A percentile compares a stretch with the other conserved stretches of the same genome.
These are phyloP conservation scores for Epistrophe eligans DNA, from an alignment of 2,888 invertebrate genomes.

Conservation along the genomic window DNA sequence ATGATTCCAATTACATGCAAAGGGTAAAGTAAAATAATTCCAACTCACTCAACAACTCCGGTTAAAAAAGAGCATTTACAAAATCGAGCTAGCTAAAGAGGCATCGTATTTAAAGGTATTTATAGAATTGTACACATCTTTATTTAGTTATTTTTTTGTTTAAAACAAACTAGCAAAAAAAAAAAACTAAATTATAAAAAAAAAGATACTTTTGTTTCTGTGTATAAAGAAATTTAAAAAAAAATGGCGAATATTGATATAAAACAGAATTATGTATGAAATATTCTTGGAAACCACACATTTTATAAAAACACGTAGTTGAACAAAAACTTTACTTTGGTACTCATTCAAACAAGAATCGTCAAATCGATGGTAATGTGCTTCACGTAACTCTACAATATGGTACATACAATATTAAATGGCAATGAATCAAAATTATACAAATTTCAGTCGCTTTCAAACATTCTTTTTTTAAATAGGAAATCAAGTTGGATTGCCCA, in stretches of 20 bases:
- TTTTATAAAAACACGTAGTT: neutral
- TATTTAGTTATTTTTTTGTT: constrained; percentile 31
- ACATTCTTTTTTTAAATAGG: too few relatives aligned
- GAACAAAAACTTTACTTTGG: neutral
- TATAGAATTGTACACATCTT: constrained; percentile 39
- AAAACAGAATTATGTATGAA: neutral
- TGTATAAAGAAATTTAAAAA: neutral
- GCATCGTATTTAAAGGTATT: constrained; percentile 36
- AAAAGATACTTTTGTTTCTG: neutral
- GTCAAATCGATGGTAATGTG: too few relatives aligned
- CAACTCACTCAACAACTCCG: constrained; percentile 74
- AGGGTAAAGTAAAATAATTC: constrained; percentile 49
- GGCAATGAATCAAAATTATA: too few relatives aligned
- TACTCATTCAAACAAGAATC: too few relatives aligned
- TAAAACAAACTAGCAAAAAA: constrained; percentile 41
- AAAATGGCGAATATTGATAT: neutral
- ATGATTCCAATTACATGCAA: constrained; percentile 57
- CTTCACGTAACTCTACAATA: too few relatives aligned
- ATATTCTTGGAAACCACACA: neutral
- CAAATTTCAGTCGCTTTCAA: too few relatives aligned
- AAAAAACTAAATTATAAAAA: constrained; percentile 17
- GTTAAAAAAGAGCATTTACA: constrained; percentile 70
- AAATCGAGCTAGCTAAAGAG: constrained; percentile 64
- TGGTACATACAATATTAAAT: too few relatives aligned
- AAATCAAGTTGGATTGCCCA: too few relatives aligned